Conservation (phyloP, 2,113 vertebrate species). For the Cavia aperea region DNA sequence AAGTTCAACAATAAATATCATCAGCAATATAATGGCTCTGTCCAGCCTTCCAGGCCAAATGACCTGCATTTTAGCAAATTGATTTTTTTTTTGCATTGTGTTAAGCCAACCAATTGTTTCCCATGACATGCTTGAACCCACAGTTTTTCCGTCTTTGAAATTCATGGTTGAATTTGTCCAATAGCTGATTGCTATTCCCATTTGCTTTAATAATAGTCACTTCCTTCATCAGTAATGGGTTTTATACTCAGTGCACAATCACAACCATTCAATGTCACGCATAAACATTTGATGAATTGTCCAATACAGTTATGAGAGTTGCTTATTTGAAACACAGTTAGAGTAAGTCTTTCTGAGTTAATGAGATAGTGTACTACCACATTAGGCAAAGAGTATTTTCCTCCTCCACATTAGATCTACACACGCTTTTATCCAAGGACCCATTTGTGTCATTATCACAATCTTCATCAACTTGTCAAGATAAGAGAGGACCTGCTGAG, state of each 20-base stretch:
- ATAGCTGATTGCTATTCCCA: slow-evolving; percentile 51
- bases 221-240: slow-evolving; percentile 44
- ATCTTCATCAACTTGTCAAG: slow-evolving; percentile 59
- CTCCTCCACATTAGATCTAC: not conserved
- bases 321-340: slow-evolving; percentile 42
- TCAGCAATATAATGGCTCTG: slow-evolving; percentile 47
- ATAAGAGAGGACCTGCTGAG: slow-evolving; percentile 36
- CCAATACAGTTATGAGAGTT: slow-evolving; percentile 35
- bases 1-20: slow-evolving; percentile 65
- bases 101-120: slow-evolving; percentile 63
- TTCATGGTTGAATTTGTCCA: slow-evolving; percentile 65
- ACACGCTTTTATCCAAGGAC: slow-evolving; percentile 45
- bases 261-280: slow-evolving; percentile 57
- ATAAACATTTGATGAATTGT: slow-evolving; percentile 55
- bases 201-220: slow-evolving; percentile 56
- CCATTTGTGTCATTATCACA: slow-evolving; percentile 50
- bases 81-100: slow-evolving; percentile 51
- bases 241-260: slow-evolving; percentile 47
- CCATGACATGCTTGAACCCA: slow-evolving; percentile 50
- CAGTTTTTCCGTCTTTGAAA: slow-evolving; percentile 54
- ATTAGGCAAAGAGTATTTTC: slow-evolving; percentile 7
- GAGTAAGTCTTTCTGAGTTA: slow-evolving; percentile 40
- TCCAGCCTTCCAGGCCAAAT: slow-evolving; percentile 42
- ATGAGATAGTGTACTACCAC: slow-evolving; percentile 36
- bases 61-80: slow-evolving; percentile 59